Conservation (phyloP, 2,888 invertebrate genomes). For the Callimorpha dominula region DNA sequence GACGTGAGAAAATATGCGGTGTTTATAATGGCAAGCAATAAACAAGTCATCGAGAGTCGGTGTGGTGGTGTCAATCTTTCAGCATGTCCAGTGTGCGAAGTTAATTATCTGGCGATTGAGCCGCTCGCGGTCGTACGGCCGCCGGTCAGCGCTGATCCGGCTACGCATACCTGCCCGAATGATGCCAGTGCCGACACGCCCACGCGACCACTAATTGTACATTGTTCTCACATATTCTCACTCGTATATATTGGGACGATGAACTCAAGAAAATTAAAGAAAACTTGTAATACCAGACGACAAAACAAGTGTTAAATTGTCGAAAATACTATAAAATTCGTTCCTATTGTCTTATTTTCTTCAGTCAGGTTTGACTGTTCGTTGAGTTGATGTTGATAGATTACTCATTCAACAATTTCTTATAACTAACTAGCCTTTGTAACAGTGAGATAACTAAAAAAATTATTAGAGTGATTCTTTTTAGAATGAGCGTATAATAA, state of each 20-base stretch:
- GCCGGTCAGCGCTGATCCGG: constrained; percentile 25
- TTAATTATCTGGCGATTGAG: constrained; percentile 75
- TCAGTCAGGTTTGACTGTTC: background rate
- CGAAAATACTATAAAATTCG: constrained; percentile 29
- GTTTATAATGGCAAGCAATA: constrained; percentile 71
- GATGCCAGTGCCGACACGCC: constrained; percentile 55
- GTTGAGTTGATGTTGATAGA: background rate
- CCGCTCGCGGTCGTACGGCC: constrained; percentile 37
- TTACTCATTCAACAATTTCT: background rate
- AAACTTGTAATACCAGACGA: constrained; percentile 24
- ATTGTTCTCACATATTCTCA: constrained; percentile 74
- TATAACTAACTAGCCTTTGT: background rate
- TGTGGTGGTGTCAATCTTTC: constrained; percentile 77
- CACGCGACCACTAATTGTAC: constrained; percentile 70
- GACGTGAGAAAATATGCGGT: constrained; percentile 57
- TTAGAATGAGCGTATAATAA: background rate
- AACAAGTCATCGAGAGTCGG: constrained; percentile 72
- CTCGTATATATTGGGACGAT: constrained; percentile 65
- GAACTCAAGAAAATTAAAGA: constrained; percentile 52
- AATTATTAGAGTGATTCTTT: background rate
- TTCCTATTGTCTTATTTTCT: constrained; percentile 11
- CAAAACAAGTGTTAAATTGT: constrained; percentile 48
- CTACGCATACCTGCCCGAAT: constrained; percentile 57
- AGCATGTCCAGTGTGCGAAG: constrained; percentile 69
- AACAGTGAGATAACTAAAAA: background rate